Conservation (phyloP, 2,113 vertebrate genomes). For the Osmerus eperlanus region DNA sequence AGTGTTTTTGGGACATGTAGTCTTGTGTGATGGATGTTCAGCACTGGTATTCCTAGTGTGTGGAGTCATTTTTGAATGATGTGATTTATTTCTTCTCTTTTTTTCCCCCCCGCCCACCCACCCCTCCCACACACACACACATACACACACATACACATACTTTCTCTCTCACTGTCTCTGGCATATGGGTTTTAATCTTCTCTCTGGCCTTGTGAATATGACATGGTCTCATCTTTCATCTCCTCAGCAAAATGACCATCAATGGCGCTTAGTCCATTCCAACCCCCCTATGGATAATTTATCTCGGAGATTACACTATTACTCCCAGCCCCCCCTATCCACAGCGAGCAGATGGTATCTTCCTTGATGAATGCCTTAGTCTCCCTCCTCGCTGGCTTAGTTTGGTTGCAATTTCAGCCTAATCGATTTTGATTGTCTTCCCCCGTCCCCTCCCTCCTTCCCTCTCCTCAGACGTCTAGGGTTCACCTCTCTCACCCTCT, state of each 20-base stretch:
- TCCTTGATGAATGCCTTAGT: background rate
- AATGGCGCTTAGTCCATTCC: background rate
- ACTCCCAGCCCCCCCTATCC: background rate
- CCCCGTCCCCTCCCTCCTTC: no score
- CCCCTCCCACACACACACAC: background rate
- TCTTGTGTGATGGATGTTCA: conserved; percentile 1
- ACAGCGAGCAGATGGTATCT: background rate
- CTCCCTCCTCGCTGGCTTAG: background rate
- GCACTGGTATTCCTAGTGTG: background rate
- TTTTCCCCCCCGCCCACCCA: background rate
- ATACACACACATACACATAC: no score
- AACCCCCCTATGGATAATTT: background rate
- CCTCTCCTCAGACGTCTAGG: background rate
- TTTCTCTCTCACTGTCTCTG: conserved; percentile 2
- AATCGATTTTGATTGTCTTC: background rate
- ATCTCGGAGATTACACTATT: background rate
- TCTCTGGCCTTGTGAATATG: conserved; percentile 1
- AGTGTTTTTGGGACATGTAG: background rate
- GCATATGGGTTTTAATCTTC: background rate
- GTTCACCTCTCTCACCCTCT: background rate
- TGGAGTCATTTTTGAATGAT: background rate
- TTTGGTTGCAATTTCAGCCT: no score
- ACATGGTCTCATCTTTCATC: background rate
- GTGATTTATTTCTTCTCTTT: background rate
- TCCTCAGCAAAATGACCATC: background rate